Percentiles rank a stretch among this genome's conserved stretches.
These are phyloP conservation scores for Dissostichus mawsoni DNA, from an alignment of 2,113 vertebrate species.

Conservation along the genomic window DNA sequence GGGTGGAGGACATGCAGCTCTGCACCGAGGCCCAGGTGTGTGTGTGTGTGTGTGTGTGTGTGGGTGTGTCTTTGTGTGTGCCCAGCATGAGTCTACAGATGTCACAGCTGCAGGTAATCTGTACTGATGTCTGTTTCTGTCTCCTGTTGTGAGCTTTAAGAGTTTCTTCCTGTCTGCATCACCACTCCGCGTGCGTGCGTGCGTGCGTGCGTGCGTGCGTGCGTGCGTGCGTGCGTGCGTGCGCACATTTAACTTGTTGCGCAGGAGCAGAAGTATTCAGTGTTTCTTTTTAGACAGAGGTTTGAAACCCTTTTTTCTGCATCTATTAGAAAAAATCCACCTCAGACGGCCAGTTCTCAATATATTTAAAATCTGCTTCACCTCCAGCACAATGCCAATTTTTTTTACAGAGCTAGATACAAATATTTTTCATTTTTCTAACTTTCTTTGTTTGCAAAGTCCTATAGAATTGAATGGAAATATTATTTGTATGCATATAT, in stretches of 20 bases:
- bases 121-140: constrained; percentile 18
- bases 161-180: constrained; percentile 16
- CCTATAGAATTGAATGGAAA: too few relatives aligned
- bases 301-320: too few relatives aligned
- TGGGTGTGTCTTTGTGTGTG: too few relatives aligned
- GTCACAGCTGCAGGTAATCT: constrained; percentile 47
- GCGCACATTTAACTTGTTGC: background rate
- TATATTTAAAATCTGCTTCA: too few relatives aligned
- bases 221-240: too few relatives aligned
- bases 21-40: constrained; percentile 91
- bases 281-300: background rate
- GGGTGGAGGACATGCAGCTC: constrained; percentile 97
- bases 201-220: background rate
- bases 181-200: background rate
- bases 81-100: background rate
- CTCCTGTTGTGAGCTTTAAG: constrained; percentile 27
- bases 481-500: too few relatives aligned
- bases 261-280: background rate
- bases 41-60: constrained; percentile 15
- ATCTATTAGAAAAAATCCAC: too few relatives aligned
- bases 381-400: too few relatives aligned
- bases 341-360: too few relatives aligned
- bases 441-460: too few relatives aligned
- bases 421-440: too few relatives aligned
- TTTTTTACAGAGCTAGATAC: too few relatives aligned